Evolutionary conservation across 2,888 invertebrate species (phyloP).

Genomic region (Yponomeuta evonymella): DNA sequence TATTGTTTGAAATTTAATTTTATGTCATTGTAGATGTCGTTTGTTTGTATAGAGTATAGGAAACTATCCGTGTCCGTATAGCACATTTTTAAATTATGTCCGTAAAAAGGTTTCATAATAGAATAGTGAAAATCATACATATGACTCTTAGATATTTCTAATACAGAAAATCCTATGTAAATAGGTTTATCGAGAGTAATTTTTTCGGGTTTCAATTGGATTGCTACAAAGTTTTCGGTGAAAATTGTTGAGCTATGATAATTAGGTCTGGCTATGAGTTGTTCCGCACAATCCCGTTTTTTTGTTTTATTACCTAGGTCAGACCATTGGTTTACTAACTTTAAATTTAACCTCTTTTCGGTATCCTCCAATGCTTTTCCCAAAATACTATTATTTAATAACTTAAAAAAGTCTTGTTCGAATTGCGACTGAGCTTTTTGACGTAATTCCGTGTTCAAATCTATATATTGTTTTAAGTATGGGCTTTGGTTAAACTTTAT

Average conservation of each 20-base stretch:
- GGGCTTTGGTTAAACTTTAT: constrained; percentile 31
- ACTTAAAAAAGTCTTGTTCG: constrained; percentile 25
- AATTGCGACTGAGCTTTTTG: constrained; percentile 18
- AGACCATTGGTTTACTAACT: constrained; percentile 20
- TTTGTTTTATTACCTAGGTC: constrained; percentile 12
- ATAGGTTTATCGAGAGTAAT: constrained; percentile 15
- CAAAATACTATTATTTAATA: constrained; percentile 19
- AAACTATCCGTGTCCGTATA: constrained; percentile 23
- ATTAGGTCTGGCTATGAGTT: constrained; percentile 9
- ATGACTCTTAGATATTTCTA: constrained; percentile 17
- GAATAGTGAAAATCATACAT: constrained; percentile 19
- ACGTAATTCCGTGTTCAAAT: constrained; percentile 22
- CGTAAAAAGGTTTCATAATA: constrained; percentile 15
- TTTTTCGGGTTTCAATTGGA: constrained; percentile 21
- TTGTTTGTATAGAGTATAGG: constrained; percentile 17
- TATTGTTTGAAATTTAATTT: constrained; percentile 11
- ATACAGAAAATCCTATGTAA: constrained; percentile 17
- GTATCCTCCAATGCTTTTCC: constrained; percentile 22
- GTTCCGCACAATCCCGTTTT: constrained; percentile 13
- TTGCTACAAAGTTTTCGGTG: constrained; percentile 22
- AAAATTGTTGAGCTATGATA: constrained; percentile 10
- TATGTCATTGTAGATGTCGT: constrained; percentile 18
- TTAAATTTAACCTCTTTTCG: constrained; percentile 21
- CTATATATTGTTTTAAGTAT: constrained; percentile 33
- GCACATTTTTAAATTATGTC: constrained; percentile 16